Percentiles rank a stretch among this genome's conserved stretches.
phyloP scores from a whole-genome alignment of 2,113 vertebrate genomes.

The Clarias gariepinus region DNA sequence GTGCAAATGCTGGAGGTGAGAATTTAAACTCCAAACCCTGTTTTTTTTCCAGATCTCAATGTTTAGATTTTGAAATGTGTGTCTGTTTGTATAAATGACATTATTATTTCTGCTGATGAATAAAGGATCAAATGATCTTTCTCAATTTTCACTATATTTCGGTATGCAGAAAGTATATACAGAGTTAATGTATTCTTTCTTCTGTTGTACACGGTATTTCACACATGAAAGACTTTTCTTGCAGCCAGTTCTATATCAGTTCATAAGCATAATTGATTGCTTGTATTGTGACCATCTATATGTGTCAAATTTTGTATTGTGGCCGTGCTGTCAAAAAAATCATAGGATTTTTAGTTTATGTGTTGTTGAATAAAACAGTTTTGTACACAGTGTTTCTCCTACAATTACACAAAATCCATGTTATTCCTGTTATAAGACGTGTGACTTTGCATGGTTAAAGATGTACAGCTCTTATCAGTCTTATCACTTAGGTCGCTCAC shows the following conservation, averaged over 20 bases:
- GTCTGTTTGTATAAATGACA: background rate
- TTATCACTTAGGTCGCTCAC: too few species aligned
- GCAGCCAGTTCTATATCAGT: background rate
- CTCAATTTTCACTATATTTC: background rate
- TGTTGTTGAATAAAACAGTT: background rate
- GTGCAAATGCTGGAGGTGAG: slow-evolving; percentile 96
- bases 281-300: background rate
- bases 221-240: background rate
- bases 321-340: background rate
- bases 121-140: background rate
- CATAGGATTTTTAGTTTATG: background rate
- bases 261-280: background rate
- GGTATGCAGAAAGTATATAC: background rate
- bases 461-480: too few species aligned
- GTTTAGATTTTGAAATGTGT: background rate
- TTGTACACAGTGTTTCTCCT: background rate
- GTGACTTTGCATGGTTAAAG: too few species aligned
- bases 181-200: background rate
- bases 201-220: background rate
- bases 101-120: slow-evolving; percentile 1
- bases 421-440: too few species aligned
- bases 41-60: background rate
- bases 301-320: background rate
- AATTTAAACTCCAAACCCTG: background rate
- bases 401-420: background rate